Evolutionary conservation across 2,797 vertebrate genomes (phyloP), one percentile per base, ranked within the genome.

Genomic region (Gymnoscopelus microlampas): DNA sequence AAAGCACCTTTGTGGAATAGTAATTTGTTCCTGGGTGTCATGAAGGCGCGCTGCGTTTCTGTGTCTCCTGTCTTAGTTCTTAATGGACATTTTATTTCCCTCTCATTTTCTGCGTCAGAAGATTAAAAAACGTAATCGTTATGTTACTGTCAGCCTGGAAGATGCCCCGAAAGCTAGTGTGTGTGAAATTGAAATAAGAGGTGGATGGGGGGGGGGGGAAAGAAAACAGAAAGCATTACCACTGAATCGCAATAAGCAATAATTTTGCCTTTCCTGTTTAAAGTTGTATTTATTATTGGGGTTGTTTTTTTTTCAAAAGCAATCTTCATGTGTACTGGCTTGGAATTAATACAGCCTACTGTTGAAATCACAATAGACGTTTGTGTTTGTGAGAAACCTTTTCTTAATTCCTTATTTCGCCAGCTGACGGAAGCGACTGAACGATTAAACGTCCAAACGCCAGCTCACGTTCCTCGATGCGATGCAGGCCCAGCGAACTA

Each of bases 71-170:
- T 87, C 70, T 74, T 53, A 29, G 55, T 24, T 5, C 60, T 73
- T 85, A 84, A 88, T 87, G 69, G 66, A 79, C 66, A 83, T 80
- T 63, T 69, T 63, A 85, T 85, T 89, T 74, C 66, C 73, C 69
- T 70, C 66, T 83, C 44, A 80, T 91, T 89, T 90, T 85, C 64
- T 66, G 84, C 62, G 11, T 88, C 81, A 80, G 60, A 78, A 85
- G 76, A 93, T 85, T 76, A 73, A 87, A 88, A 88, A 72, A 72
- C 53, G 73, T 78, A 79, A 86, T 82, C 65, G 58, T 67, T 71
- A 82, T 77, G 78, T 74, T 82, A 73, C 68, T 85, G 77, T 88
- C 83, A 83, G 53, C 44, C 50, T 3, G 58, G 56, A 64, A 85
- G 54, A 82, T 80, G 79, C 85, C 80, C 70, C 79, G 39, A 84